Evolutionary conservation across 2,888 invertebrate genomes (phyloP).

Genomic region (Drosophila diplacantha): DNA sequence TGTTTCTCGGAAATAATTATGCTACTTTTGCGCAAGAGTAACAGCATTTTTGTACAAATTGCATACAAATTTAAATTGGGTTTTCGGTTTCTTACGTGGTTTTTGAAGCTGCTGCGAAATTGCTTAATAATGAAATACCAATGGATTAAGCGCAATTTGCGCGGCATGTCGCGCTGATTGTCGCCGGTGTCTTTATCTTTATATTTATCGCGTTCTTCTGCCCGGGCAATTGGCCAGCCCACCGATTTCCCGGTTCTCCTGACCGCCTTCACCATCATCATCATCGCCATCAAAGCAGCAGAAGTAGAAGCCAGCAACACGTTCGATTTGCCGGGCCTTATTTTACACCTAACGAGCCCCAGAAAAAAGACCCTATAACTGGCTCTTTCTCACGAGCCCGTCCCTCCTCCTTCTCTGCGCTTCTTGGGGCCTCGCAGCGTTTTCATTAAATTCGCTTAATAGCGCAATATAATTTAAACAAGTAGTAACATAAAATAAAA

Average conservation of each 20-base stretch:
- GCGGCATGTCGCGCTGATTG: conserved; percentile 57
- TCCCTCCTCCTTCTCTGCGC: conserved; percentile 9
- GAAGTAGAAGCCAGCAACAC: conserved; percentile 19
- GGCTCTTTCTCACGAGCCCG: conserved; percentile 24
- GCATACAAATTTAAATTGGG: conserved; percentile 72
- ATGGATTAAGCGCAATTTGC: conserved; percentile 71
- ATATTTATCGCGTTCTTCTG: conserved; percentile 40
- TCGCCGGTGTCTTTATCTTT: conserved; percentile 43
- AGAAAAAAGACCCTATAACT: conserved; percentile 6
- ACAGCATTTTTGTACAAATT: conserved; percentile 76
- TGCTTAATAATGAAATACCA: conserved; percentile 74
- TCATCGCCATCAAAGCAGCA: conserved; percentile 6
- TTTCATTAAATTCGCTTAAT: conserved; percentile 76
- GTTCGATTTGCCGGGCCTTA: conserved; percentile 59
- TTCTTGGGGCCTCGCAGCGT: conserved; percentile 63
- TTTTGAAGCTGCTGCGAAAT: conserved; percentile 44
- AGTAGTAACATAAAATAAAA: conserved; percentile 74
- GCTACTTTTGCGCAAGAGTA: conserved; percentile 72
- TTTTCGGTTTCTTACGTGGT: conserved; percentile 25
- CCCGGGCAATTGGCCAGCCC: conserved; percentile 34
- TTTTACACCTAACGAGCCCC: conserved; percentile 68
- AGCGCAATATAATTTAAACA: conserved; percentile 75
- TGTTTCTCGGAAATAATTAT: conserved; percentile 77
- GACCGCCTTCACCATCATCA: conserved; percentile 4
- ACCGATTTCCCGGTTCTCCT: conserved; percentile 3